Base-by-base conservation (phyloP, 92 coral and sea anemone genomes). In the Galaxea fascicularis region DNA sequence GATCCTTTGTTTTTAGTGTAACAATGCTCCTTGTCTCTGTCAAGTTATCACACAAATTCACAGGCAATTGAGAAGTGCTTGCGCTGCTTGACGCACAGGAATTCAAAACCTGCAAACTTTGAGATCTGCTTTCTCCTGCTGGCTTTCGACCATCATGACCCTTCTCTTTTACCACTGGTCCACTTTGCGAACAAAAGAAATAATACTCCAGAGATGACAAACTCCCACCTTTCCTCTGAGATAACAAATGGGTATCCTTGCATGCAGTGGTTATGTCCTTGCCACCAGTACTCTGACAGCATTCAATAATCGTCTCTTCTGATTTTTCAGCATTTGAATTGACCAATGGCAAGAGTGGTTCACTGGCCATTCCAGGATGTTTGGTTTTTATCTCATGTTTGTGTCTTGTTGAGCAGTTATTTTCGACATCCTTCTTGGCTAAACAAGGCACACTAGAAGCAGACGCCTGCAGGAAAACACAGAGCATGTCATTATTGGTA, bases 391-490 rank as follows among this genome's bases (percentile, higher is more conserved):
- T 18, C n/a, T 10, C 24, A 78, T 47, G 45, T 1, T 53, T 65
- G 58, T 20, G 16, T 28, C 64, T 52, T 47, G 18, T 12, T 65
- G 63, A 47, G 65, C 29, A 5, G 63, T 8, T 0, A 28, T 13
- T 79, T 1, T 45, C 13, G 4, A 16, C 74, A 7, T 20, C 26
- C 4, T 78, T 45, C 54, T 45, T 27, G 58, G 20, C 44, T 67
- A 79, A 64, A 79, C 74, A 54, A 1, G 86, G 86, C 18, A 82
- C 22, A 82, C 86, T 82, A 52, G 67, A 17, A 7, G 86, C 22
- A 7, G 70, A 82, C 63, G 71, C 41, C 86, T 82, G 70, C 14
- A 39, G 54, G 27, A 1, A 24, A n/a, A 66, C n/a, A 70, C 18
- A 15, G 4, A 63, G 35, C 8, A 63, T 21, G 25, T 26, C 13